Percentiles rank a stretch among this genome's conserved stretches.
phyloP scores from a whole-genome alignment of 2,797 vertebrate species.

The Peromyscus melanophrys region DNA sequence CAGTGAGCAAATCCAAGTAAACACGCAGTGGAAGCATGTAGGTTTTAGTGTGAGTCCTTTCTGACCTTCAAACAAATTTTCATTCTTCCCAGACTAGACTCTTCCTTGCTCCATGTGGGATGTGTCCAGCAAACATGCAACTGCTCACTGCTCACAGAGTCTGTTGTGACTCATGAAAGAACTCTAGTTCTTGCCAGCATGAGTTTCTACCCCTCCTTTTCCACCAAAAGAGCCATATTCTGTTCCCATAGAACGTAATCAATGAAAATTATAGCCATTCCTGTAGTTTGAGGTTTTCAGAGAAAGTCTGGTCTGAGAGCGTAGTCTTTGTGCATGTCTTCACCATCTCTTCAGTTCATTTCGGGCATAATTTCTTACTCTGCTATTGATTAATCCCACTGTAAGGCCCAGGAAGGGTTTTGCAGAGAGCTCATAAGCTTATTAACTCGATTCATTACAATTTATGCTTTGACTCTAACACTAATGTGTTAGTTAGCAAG shows the following conservation, averaged over 20 bases:
- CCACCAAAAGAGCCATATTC: neutral
- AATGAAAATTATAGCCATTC: neutral
- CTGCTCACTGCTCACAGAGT: slow-evolving; percentile 21
- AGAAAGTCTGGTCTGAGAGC: neutral
- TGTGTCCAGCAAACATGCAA: neutral
- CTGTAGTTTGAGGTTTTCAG: neutral
- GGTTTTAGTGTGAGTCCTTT: neutral
- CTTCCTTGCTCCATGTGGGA: neutral
- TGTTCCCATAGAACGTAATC: neutral
- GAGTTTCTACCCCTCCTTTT: neutral
- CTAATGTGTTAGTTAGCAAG: neutral
- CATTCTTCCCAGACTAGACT: neutral
- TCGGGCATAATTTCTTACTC: neutral
- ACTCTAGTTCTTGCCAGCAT: neutral
- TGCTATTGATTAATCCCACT: neutral
- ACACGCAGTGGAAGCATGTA: neutral
- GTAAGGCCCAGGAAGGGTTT: neutral
- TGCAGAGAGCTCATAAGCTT: neutral
- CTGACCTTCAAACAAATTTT: neutral
- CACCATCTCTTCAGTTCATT: neutral
- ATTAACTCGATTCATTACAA: neutral
- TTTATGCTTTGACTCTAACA: neutral
- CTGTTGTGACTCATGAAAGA: neutral
- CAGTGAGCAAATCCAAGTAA: neutral
- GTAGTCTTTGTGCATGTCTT: neutral